These are phyloP conservation scores for Daboia siamensis DNA, from an alignment of 2,113 vertebrate genomes.

Conservation along the genomic window DNA sequence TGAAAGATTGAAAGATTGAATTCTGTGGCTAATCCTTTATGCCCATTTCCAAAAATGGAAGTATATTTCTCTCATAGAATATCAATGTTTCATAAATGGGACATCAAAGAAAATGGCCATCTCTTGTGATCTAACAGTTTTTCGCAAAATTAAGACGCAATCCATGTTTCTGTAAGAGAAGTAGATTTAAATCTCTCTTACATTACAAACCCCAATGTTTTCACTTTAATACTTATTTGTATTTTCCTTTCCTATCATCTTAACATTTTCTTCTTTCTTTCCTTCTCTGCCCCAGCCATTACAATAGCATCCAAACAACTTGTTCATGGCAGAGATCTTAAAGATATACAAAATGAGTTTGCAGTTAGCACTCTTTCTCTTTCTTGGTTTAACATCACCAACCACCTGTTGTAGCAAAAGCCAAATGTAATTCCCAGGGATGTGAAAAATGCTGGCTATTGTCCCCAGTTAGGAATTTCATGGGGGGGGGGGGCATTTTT, in stretches of 20 bases:
- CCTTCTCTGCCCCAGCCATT: background rate
- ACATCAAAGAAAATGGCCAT: conserved; percentile 19
- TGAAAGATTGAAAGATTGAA: conserved; percentile 14
- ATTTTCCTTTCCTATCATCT: conserved; percentile 30
- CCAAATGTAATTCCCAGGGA: conserved; percentile 15
- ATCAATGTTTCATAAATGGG: background rate
- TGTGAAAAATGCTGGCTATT: conserved; percentile 1
- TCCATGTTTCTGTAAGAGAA: conserved; percentile 20
- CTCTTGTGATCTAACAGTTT: conserved; percentile 10
- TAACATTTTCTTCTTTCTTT: conserved; percentile 44
- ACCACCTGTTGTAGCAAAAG: conserved; percentile 6
- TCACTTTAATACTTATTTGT: conserved; percentile 33
- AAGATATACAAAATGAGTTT: conserved; percentile 26
- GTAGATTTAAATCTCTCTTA: conserved; percentile 9
- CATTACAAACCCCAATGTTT: background rate
- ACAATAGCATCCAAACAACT: conserved; percentile 34
- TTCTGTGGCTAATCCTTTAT: conserved; percentile 2
- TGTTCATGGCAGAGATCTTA: conserved; percentile 40
- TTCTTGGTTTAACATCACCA: conserved; percentile 9
- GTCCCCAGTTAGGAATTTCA: background rate
- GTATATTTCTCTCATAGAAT: conserved; percentile 4
- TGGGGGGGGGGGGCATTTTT: background rate
- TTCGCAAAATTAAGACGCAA: conserved; percentile 19
- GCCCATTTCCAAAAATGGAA: background rate
- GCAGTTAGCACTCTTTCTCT: background rate